These are phyloP conservation scores for Muntiacus muntjak DNA, from an alignment of 2,113 vertebrate genomes.

Conservation along the genomic window DNA sequence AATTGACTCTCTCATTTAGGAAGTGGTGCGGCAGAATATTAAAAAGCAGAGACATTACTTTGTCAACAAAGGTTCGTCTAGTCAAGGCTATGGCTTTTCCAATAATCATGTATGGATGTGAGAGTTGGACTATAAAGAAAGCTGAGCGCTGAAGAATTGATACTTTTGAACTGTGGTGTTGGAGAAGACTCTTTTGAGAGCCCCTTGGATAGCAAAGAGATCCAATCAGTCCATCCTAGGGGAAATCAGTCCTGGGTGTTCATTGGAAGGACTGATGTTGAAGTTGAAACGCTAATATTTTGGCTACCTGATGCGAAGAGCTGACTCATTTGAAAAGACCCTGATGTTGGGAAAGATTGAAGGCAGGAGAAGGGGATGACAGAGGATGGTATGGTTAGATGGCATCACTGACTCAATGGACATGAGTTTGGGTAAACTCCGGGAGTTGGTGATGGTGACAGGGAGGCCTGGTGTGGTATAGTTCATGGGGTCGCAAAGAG, in stretches of 20 bases:
- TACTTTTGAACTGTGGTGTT: neutral
- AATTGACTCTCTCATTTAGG: neutral
- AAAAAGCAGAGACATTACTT: neutral
- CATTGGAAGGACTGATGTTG: neutral
- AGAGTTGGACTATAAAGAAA: neutral
- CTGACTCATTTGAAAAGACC: neutral
- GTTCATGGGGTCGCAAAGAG: neutral
- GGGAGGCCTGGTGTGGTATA: neutral
- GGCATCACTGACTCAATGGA: neutral
- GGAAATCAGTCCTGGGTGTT: neutral
- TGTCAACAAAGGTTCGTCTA: neutral
- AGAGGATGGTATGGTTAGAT: neutral
- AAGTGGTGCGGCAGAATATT: neutral
- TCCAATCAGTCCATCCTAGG: neutral
- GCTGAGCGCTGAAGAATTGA: accelerated
- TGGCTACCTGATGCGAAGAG: neutral
- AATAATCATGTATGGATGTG: neutral
- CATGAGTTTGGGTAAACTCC: neutral
- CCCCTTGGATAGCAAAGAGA: neutral
- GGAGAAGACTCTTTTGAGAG: neutral
- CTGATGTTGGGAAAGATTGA: neutral
- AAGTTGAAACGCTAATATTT: neutral
- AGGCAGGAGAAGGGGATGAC: neutral
- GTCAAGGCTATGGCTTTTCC: neutral
- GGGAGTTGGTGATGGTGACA: neutral